Percentiles rank a stretch among this genome's conserved stretches.
phyloP scores from a whole-genome alignment of 2,113 vertebrate species.

The Istiophorus platypterus region DNA sequence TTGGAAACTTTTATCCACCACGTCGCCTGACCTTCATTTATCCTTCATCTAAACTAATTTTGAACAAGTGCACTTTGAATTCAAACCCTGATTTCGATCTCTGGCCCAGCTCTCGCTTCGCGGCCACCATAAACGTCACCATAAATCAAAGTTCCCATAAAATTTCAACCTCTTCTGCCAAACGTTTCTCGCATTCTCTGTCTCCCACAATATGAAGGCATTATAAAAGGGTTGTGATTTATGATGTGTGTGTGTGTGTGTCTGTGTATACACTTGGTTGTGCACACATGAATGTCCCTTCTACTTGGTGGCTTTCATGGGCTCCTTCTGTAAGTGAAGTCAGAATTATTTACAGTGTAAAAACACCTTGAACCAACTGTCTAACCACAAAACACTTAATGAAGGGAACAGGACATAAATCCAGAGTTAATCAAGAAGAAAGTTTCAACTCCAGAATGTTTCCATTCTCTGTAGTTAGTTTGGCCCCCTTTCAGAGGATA shows the following conservation, averaged over 20 bases:
- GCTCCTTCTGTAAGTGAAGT: neutral
- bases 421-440: neutral
- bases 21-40: conserved; percentile 31
- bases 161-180: conserved; percentile 46
- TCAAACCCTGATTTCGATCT: conserved; percentile 41
- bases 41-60: conserved; percentile 52
- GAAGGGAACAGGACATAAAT: conserved; percentile 12
- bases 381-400: neutral
- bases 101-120: neutral
- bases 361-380: conserved; percentile 16
- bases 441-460: neutral
- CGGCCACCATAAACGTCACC: conserved; percentile 41
- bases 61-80: conserved; percentile 48
- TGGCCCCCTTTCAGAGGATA: neutral
- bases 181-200: conserved; percentile 20
- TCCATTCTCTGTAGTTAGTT: neutral
- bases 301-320: neutral
- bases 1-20: conserved; percentile 5
- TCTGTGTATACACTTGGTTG: neutral
- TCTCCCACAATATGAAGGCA: conserved; percentile 20
- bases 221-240: conserved; percentile 32
- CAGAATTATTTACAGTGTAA: conserved; percentile 19
- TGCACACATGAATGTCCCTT: neutral
- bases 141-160: conserved; percentile 65
- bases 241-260: neutral